phyloP scores from a whole-genome alignment of 2,888 invertebrate species.

The Leptinotarsa rubiginosa region DNA sequence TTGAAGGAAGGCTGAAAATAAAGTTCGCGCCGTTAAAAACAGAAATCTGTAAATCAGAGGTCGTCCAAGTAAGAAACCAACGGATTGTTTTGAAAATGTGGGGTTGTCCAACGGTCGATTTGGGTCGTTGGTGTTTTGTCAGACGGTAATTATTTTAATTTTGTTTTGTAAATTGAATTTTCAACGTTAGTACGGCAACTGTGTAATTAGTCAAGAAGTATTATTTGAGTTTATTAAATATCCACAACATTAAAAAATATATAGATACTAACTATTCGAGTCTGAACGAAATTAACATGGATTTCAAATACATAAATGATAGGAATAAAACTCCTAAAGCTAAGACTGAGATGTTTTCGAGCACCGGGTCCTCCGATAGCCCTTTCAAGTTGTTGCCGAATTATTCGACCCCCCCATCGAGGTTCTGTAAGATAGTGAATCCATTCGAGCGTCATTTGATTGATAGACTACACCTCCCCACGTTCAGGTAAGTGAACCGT shows the following conservation, averaged over 20 bases:
- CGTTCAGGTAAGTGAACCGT: conserved; percentile 72
- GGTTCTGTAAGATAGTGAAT: conserved; percentile 72
- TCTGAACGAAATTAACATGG: conserved; percentile 41
- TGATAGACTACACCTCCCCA: conserved; percentile 74
- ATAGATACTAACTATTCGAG: neutral
- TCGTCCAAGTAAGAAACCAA: conserved; percentile 34
- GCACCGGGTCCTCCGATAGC: conserved; percentile 56
- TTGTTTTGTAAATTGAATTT: neutral
- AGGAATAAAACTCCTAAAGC: conserved; percentile 55
- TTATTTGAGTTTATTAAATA: neutral
- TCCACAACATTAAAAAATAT: neutral
- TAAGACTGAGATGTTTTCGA: conserved; percentile 46
- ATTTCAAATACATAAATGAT: conserved; percentile 52
- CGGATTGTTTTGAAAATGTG: conserved; percentile 44
- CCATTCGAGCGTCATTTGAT: conserved; percentile 77
- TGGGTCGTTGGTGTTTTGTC: conserved; percentile 24
- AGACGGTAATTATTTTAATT: conserved; percentile 11
- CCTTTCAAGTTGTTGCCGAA: conserved; percentile 64
- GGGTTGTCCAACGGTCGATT: conserved; percentile 32
- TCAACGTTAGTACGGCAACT: conserved; percentile 18
- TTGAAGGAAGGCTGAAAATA: neutral
- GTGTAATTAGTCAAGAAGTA: conserved; percentile 26
- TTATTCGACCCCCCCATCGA: conserved; percentile 71
- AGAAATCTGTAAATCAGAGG: neutral
- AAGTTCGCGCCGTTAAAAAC: neutral